Evolutionary conservation across 2,113 vertebrate genomes (phyloP).

Genomic region (Equus quagga): DNA sequence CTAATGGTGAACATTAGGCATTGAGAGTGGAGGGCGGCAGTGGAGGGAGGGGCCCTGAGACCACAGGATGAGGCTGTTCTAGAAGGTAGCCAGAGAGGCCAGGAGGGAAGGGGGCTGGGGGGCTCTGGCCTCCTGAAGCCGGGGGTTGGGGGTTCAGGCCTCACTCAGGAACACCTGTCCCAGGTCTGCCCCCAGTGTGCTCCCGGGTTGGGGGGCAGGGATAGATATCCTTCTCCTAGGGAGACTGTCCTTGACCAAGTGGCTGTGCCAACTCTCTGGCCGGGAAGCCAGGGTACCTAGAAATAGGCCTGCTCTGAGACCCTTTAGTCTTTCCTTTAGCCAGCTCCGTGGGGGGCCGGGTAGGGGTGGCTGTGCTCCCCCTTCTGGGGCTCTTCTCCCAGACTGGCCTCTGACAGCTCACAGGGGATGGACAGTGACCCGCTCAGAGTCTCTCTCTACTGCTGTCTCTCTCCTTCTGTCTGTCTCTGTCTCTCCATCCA

Average conservation of each 20-base stretch:
- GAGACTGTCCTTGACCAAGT: not conserved
- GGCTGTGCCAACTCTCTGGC: not conserved
- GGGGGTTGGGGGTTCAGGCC: not conserved
- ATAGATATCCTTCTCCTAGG: not conserved
- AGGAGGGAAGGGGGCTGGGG: not conserved
- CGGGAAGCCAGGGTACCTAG: not conserved
- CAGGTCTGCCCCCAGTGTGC: not conserved
- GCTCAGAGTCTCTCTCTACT: not conserved
- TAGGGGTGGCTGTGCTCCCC: not conserved
- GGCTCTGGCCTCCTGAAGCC: not conserved
- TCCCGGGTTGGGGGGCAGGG: rapidly evolving
- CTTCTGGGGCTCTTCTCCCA: not conserved
- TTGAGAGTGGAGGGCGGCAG: not conserved
- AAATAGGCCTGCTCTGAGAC: not conserved
- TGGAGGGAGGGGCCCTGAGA: not conserved
- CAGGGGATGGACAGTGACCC: too few relatives aligned
- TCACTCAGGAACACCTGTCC: not conserved
- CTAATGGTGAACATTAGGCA: not conserved
- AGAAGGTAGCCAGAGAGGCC: not conserved
- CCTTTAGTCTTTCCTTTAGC: not conserved
- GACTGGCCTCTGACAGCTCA: not conserved
- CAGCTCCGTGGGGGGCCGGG: too few relatives aligned
- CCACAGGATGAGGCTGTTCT: rapidly evolving
- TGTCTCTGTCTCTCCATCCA: not conserved
- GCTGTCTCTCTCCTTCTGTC: too few relatives aligned